A percentile compares a stretch with the other conserved stretches of the same genome.
These are phyloP conservation scores for Mirza zaza DNA, from an alignment of 2,113 vertebrate species.

Conservation along the genomic window DNA sequence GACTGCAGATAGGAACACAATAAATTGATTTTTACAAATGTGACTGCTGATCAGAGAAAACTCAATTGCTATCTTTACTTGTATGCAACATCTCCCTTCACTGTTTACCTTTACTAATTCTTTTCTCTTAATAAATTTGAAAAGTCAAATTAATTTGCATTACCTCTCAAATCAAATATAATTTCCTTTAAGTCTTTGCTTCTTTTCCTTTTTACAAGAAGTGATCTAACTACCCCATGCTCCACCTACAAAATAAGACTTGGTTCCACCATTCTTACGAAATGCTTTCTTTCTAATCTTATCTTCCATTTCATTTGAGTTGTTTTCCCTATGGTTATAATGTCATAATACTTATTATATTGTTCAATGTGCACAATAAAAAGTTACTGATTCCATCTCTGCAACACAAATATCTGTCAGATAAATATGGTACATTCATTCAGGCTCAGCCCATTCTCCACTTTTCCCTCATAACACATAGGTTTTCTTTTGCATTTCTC, in stretches of 20 bases:
- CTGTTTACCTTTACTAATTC: background rate
- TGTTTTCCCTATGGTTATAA: background rate
- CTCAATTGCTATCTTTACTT: background rate
- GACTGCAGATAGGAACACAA: background rate
- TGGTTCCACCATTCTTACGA: background rate
- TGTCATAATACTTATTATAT: background rate
- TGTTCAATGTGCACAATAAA: background rate
- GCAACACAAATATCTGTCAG: background rate
- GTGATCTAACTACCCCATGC: background rate
- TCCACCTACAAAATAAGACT: background rate
- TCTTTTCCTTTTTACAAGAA: background rate
- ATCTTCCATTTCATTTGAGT: background rate
- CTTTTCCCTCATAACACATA: background rate
- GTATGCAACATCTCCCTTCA: background rate
- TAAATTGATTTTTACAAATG: background rate
- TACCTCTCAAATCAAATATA: background rate
- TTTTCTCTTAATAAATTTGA: background rate
- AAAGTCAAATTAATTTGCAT: background rate
- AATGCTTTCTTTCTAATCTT: background rate
- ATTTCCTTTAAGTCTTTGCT: background rate
- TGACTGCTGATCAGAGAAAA: background rate
- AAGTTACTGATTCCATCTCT: background rate
- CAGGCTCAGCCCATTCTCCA: background rate
- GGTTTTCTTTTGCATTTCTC: background rate
- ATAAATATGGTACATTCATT: background rate